Percentiles rank a stretch among this genome's conserved stretches.
phyloP scores from a whole-genome alignment of 2,888 invertebrate species.

The Stenoptilia bipunctidactyla region DNA sequence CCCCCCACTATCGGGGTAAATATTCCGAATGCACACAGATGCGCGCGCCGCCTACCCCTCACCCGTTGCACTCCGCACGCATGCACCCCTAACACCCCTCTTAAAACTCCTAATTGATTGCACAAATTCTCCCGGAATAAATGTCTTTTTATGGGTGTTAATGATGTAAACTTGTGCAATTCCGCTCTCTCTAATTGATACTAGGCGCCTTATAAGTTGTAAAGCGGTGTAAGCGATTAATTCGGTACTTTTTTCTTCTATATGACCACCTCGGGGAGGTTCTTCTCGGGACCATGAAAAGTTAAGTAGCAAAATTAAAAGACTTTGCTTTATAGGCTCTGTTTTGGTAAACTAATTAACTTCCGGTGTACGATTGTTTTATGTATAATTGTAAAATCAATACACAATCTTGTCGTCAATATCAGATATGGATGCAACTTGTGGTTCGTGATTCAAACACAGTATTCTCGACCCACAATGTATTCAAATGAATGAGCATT shows the following conservation, averaged over 20 bases:
- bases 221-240: conserved; percentile 29
- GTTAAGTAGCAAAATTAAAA: conserved; percentile 39
- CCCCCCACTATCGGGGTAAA: conserved; percentile 69
- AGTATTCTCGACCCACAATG: no score
- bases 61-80: conserved; percentile 54
- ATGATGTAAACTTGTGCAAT: conserved; percentile 65
- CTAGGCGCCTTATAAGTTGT: conserved; percentile 38
- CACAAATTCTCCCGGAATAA: conserved; percentile 70
- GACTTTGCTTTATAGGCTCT: conserved; percentile 31
- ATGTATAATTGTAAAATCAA: no score
- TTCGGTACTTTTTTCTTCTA: conserved; percentile 35
- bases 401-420: no score
- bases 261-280: conserved; percentile 27
- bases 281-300: conserved; percentile 40
- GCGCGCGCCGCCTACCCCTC: conserved; percentile 52
- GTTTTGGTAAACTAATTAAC: no score
- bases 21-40: conserved; percentile 71
- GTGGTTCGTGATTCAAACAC: no score
- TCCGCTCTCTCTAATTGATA: conserved; percentile 55
- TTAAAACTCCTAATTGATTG: conserved; percentile 71
- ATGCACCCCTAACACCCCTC: conserved; percentile 43
- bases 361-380: no score
- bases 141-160: conserved; percentile 69
- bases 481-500: no score
- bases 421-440: no score